Percentiles rank a stretch among this genome's conserved stretches.
Evolutionary conservation across 2,888 invertebrate species (phyloP).

Genomic region (Cryptus armator): DNA sequence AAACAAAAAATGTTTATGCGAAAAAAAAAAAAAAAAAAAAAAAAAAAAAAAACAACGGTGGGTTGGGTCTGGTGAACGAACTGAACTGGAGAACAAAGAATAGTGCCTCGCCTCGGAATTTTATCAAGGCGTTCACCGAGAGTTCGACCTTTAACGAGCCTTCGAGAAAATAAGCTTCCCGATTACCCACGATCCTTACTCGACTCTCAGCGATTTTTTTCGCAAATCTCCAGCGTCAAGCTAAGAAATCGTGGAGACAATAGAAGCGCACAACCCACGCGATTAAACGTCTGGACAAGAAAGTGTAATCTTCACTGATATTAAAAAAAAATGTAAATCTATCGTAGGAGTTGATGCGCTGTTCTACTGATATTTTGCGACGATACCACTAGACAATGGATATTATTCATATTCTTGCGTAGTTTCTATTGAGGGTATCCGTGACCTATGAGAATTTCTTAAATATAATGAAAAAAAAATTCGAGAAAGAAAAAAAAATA

Average conservation of each 20-base stretch:
- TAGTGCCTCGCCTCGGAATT: slow-evolving; percentile 46
- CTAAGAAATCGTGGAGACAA: slow-evolving; percentile 45
- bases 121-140: slow-evolving; percentile 43
- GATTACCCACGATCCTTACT: slow-evolving; percentile 13
- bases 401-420: background rate
- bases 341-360: slow-evolving; percentile 54
- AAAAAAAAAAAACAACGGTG: slow-evolving; percentile 25
- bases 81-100: slow-evolving; percentile 43
- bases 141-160: slow-evolving; percentile 51
- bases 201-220: slow-evolving; percentile 5
- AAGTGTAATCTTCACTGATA: slow-evolving; percentile 24
- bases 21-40: slow-evolving; percentile 11
- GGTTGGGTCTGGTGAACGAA: slow-evolving; percentile 54
- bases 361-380: slow-evolving; percentile 11
- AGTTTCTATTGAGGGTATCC: background rate
- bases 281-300: slow-evolving; percentile 13
- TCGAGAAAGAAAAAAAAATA: too few species aligned
- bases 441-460: slow-evolving; percentile 1
- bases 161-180: slow-evolving; percentile 41
- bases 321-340: background rate
- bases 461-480: background rate
- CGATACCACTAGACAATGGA: slow-evolving; percentile 34
- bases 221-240: slow-evolving; percentile 8
- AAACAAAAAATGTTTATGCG: background rate
- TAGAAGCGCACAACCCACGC: slow-evolving; percentile 48